A percentile compares a stretch with the other conserved stretches of the same genome.
Evolutionary conservation across 2,888 invertebrate genomes (phyloP).

Genomic region (Pachycephus smyrnensis): DNA sequence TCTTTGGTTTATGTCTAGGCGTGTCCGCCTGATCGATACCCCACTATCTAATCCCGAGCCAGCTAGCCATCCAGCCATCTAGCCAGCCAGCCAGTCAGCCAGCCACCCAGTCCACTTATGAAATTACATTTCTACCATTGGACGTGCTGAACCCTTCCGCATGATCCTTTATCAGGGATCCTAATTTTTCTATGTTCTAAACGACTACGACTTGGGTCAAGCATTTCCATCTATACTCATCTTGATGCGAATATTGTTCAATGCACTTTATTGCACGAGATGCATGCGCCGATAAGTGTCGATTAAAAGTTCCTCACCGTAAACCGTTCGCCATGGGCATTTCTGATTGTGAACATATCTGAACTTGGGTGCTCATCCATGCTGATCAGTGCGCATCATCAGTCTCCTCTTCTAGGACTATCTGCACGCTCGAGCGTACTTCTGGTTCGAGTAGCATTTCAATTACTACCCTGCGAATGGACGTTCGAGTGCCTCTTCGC

Average conservation of each 20-base stretch:
- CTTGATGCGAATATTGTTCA: not conserved
- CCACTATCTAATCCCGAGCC: conserved; percentile 46
- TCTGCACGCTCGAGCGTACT: not conserved
- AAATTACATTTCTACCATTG: conserved; percentile 36
- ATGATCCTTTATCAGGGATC: too few relatives aligned
- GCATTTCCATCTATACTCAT: too few relatives aligned
- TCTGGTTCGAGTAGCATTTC: conserved; percentile 15
- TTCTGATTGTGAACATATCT: too few relatives aligned
- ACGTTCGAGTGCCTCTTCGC: conserved; percentile 55
- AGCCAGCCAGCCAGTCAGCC: too few relatives aligned
- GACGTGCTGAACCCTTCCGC: not conserved
- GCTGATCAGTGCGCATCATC: too few relatives aligned
- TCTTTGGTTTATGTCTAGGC: conserved; percentile 64
- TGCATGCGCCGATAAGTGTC: conserved; percentile 1
- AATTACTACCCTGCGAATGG: conserved; percentile 55
- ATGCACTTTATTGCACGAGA: not conserved
- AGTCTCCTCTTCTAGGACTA: too few relatives aligned
- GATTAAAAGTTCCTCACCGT: not conserved
- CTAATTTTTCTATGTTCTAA: too few relatives aligned
- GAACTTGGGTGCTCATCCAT: too few relatives aligned
- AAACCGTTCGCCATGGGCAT: too few relatives aligned
- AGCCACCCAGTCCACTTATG: conserved; percentile 32
- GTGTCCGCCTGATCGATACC: conserved; percentile 58
- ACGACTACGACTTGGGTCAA: too few relatives aligned
- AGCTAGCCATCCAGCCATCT: too few relatives aligned